These are phyloP conservation scores for Hofmannophila pseudospretella DNA, from an alignment of 2,888 invertebrate genomes.

Conservation along the genomic window DNA sequence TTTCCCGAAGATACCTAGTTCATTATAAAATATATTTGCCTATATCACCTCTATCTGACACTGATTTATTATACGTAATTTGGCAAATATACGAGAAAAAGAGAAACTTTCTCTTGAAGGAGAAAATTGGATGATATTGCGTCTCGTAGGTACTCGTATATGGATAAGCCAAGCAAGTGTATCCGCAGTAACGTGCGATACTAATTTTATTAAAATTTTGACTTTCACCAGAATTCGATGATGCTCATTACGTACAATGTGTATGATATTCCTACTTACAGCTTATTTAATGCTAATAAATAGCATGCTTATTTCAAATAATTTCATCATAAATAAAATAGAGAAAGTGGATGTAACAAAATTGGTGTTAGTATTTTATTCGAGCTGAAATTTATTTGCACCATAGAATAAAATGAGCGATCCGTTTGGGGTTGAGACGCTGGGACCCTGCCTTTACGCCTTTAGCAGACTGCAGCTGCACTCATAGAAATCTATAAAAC, in stretches of 20 bases:
- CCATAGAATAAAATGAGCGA: too few relatives aligned
- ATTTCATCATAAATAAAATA: too few relatives aligned
- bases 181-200: conserved; percentile 8
- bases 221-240: conserved; percentile 12
- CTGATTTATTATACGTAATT: neutral
- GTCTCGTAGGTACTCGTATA: neutral
- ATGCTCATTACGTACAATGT: conserved; percentile 1
- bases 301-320: too few relatives aligned
- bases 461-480: too few relatives aligned
- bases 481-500: too few relatives aligned
- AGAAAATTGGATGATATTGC: conserved; percentile 11
- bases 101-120: conserved; percentile 14
- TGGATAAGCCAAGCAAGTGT: conserved; percentile 6
- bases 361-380: too few relatives aligned
- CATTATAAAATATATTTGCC: neutral
- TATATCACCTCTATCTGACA: too few relatives aligned
- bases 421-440: too few relatives aligned
- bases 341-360: too few relatives aligned
- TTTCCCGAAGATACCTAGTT: conserved; percentile 1
- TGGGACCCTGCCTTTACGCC: too few relatives aligned
- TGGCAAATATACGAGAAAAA: neutral
- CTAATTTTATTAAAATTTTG: conserved; percentile 8
- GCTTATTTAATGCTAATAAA: too few relatives aligned
- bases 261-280: neutral
- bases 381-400: too few relatives aligned